phyloP scores from a whole-genome alignment of 2,797 vertebrate species.

The Parauchenoglanis punctatus region DNA sequence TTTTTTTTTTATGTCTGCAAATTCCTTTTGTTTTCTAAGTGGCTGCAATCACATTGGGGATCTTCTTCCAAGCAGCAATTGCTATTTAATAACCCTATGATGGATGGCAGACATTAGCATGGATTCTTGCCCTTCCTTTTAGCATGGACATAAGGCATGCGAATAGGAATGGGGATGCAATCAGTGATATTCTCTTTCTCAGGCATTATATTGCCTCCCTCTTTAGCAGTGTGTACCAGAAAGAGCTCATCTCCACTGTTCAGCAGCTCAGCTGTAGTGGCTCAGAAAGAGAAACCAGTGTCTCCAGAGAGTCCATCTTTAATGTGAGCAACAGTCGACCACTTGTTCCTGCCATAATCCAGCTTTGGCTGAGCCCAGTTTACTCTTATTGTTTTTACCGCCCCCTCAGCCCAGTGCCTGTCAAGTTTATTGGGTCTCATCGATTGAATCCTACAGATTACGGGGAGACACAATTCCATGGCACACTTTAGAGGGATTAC shows the following conservation, averaged over 20 bases:
- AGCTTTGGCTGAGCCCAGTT: conserved; percentile 58
- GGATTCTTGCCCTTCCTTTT: conserved; percentile 52
- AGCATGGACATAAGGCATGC: conserved; percentile 44
- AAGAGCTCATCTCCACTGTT: conserved; percentile 6
- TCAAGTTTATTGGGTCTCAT: conserved; percentile 60
- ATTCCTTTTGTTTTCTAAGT: conserved; percentile 63
- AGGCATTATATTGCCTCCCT: conserved; percentile 23
- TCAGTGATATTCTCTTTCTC: conserved; percentile 39
- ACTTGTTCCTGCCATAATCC: conserved; percentile 63
- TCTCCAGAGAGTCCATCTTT: conserved; percentile 47
- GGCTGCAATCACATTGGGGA: conserved; percentile 59
- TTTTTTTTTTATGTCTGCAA: conserved; percentile 43
- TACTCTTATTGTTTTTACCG: conserved; percentile 51
- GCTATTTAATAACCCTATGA: conserved; percentile 65
- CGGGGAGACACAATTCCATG: conserved; percentile 65
- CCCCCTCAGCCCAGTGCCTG: conserved; percentile 55
- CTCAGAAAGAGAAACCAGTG: conserved; percentile 20
- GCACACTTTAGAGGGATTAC: conserved; percentile 71
- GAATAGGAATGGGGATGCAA: conserved; percentile 37
- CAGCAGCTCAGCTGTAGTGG: conserved; percentile 23
- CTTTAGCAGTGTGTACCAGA: background rate
- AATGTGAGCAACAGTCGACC: conserved; percentile 50
- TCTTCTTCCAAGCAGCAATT: conserved; percentile 55
- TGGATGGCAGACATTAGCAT: conserved; percentile 60
- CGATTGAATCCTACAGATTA: conserved; percentile 65